Base-by-base conservation (phyloP, 1,140 invertebrate species). In the Chionoecetes opilio region DNA sequence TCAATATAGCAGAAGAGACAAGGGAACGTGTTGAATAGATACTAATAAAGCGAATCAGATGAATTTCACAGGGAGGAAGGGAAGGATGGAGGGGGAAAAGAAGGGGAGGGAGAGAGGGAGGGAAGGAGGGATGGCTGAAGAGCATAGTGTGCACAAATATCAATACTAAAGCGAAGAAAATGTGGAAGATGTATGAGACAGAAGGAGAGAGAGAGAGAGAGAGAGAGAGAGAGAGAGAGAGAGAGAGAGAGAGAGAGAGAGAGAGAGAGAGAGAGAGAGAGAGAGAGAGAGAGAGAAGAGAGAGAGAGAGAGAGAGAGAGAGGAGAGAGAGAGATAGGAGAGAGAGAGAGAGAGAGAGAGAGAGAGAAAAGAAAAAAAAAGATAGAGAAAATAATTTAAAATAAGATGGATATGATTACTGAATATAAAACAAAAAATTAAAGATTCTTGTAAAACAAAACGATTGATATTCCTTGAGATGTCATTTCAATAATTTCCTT, bases 201-300 rank as follows among this genome's bases (percentile, higher is more conserved):
- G 35, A 26, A 9, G 26, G 14, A 0, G 87, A 75, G 29, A 53
- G 34, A 63, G 63, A 91, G 63, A 63, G 63, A 91, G 63, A 21
- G 63, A 75, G 63, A n/a, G 63, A 75, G 63, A 21, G 63, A 75
- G 63, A 21, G 63, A 75, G 63, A 21, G 63, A 75, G 63, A 21
- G 26, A n/a, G 26, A 21, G 26, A 75, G 26, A 21, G 63, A 75
- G 63, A 21, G 63, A 75, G 26, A 21, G 63, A 75, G 63, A 75
- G 63, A n/a, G 63, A 75, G 63, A 75, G 63, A n/a, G 63, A 75
- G 63, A 75, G 63, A n/a, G 63, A 75, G 63, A 75, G 63, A n/a
- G 63, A 75, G 63, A 75, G 63, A n/a, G 63, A 75, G 63, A 75
- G 63, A n/a, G 63, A 75, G 63, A 75, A 26, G 8, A 26, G n/a